Base-by-base conservation (phyloP, 2,888 invertebrate species). In the Rugalucina vietnamica region DNA sequence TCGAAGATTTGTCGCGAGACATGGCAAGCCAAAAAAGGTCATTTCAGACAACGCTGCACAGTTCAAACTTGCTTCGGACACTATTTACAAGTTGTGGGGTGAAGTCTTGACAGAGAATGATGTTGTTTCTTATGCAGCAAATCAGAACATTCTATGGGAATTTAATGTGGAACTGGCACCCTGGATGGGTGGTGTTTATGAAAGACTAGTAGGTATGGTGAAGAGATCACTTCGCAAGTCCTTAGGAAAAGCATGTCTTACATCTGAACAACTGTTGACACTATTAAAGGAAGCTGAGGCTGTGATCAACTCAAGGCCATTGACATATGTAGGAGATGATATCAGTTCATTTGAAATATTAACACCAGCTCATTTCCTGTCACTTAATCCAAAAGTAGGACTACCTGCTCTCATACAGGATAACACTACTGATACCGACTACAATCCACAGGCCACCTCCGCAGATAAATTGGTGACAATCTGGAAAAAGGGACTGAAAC, bases 121-220 rank as follows among this genome's bases (percentile, higher is more conserved):
- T 21, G 69, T 81, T 10, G 27, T 39, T 27, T 73, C 27, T 29
- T 85, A 79, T 60, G 54, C 60, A 14, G 78, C 82, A 14, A 70
- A 65, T n/a, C 34, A 43, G 21, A 72, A 75, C 4, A 81, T 71
- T 24, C 78, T 43, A n/a, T 85, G 81, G 77, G 32, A 32, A 3
- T 85, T 78, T 43, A 83, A 71, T 12, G 54, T 83, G 34, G 76
- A 86, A 57, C 70, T 79, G 27, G 79, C 84, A 37, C 83, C 77
- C 21, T 86, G 81, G 78, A 82, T 79, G 72, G 85, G 79, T 27
- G 85, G 82, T 0, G 82, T 79, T 36, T 82, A 85, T 49, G 85
- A 82, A 73, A 65, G 85, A 39, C 74, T 82, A 27, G 75, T 85
- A 10, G 77, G 82, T 27, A 29, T 82, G 8, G 79, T 79, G 0